Evolutionary conservation across 1,140 invertebrate species (phyloP).

Genomic region (Triops cancriformis): DNA sequence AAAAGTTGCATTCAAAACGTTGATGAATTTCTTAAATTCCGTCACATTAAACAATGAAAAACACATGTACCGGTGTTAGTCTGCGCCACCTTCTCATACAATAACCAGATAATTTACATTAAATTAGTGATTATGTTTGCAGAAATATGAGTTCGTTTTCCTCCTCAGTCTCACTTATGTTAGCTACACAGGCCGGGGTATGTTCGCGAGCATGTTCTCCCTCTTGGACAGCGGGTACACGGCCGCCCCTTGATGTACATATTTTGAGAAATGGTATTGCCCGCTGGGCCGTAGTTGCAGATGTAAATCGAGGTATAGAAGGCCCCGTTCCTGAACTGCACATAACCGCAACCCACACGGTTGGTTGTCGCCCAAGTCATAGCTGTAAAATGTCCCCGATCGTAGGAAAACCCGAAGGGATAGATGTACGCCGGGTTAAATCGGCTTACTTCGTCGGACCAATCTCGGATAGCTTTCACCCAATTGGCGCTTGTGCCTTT

Average conservation of each 20-base stretch:
- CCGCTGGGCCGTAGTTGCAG: conserved; percentile 34
- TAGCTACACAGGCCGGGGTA: conserved; percentile 18
- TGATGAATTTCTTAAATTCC: too few relatives aligned
- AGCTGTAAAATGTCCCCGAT: not conserved
- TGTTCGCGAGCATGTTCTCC: not conserved
- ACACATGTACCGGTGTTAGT: too few relatives aligned
- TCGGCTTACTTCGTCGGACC: not conserved
- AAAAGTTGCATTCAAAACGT: too few relatives aligned
- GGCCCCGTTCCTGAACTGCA: not conserved
- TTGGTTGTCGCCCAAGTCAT: not conserved
- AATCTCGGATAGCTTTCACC: not conserved
- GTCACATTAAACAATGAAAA: too few relatives aligned
- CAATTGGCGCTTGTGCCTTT: not conserved
- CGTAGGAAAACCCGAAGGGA: not conserved
- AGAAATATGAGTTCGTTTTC: too few relatives aligned
- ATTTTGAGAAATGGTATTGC: conserved; percentile 25
- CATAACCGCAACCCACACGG: not conserved
- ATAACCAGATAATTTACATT: too few relatives aligned
- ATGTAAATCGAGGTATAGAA: conserved; percentile 24
- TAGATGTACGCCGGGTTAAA: not conserved
- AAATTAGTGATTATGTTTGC: too few relatives aligned
- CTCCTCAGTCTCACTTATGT: not conserved
- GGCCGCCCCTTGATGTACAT: not conserved
- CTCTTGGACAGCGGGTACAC: not conserved
- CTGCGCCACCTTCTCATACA: too few relatives aligned